Evolutionary conservation across 2,888 invertebrate genomes (phyloP), one percentile per base, ranked within the genome.

Genomic region (Nemotelus pantherinus): DNA sequence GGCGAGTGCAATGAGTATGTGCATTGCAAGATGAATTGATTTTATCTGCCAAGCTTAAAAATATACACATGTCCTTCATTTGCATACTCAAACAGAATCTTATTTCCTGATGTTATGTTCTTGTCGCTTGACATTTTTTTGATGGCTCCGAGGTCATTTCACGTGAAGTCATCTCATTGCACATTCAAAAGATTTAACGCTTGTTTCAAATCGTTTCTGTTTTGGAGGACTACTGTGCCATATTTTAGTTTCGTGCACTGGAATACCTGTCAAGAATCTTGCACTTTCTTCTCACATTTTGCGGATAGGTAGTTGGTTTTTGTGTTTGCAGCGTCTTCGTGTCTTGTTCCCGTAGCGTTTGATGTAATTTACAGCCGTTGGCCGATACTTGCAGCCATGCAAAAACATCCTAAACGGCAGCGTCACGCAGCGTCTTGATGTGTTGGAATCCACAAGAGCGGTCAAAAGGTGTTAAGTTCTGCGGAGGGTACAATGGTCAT

Each of bases 381-480:
- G 74, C 48, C 53, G 74, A 44, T 60, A 45, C 50, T 74, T 58
- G 63, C 47, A 53, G 47, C 48, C 74, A 45, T 41, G 48, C 74
- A 60, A 60, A 48, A 60, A 74, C 74, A 74, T 74, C 74, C 74
- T 74, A 74, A 74, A 74, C 60, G 45, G 74, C 74, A 74, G 63
- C 63, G 60, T 74, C 74, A 74, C 74, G 74, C 74, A 74, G 74
- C 63, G 74, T 10, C 47, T 41, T 60, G 60, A 60, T 60, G 63
- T 48, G 60, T 7, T 60, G 63, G 60, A 60, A 60, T 60, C 60
- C 48, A 41, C 63, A 60, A 39, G 74, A 60, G 74, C 74, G 74
- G 74, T 74, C 74, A 74, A 74, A 74, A 74, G 74, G 74, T 74
- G 74, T 60, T 74, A 74, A 74, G 63, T 74, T 70, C 50, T 74